Evolutionary conservation across 2,113 vertebrate species (phyloP), one percentile per base, ranked within the genome.

Genomic region (Colius striatus): DNA sequence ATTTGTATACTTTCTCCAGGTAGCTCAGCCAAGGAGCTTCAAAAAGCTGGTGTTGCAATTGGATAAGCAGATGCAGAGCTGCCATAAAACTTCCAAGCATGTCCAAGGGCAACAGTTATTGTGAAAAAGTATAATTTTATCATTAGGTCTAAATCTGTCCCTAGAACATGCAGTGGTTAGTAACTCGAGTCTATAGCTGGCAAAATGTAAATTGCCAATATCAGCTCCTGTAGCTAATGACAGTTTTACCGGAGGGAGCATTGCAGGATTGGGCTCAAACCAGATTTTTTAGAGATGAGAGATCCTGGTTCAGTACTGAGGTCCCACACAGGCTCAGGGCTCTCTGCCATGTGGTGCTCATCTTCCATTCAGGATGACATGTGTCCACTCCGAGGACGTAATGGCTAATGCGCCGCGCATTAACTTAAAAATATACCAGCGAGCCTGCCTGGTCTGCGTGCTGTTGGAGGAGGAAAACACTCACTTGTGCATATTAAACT

Each of bases 91-190:
- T 95, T 95, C 86, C 74, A 78, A 94, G 87, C 92, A 94, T 97
- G 95, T 96, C 94, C 92, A 95, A 97, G 95, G 96, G 96, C 96
- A 94, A 83, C 72, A 91, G 92, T 89, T 90, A 92, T 55, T 87
- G 92, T 1, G 11, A 94, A 95, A 95, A 97, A 95, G 89, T 95
- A 94, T 96, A 95, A 97, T 97, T 97, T 96, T 94, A 95, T 97
- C 96, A 96, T 97, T 97, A 95, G 90, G 95, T 92, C 95, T 96
- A 97, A 97, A 97, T 96, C 96, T 96, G 96, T 97, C 95, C 96
- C 96, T 79, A 95, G 96, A 97, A 97, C 51, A 83, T 92, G 93
- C 72, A 58, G 36, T 2, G 3, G 79, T 94, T 95, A 81, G 93
- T 74, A 88, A 84, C 93, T 83, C 51, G 21, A 95, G 76, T 71